A percentile compares a stretch with the other conserved stretches of the same genome.
phyloP scores from a whole-genome alignment of 2,797 vertebrate genomes.

The Lacerta viridis region DNA sequence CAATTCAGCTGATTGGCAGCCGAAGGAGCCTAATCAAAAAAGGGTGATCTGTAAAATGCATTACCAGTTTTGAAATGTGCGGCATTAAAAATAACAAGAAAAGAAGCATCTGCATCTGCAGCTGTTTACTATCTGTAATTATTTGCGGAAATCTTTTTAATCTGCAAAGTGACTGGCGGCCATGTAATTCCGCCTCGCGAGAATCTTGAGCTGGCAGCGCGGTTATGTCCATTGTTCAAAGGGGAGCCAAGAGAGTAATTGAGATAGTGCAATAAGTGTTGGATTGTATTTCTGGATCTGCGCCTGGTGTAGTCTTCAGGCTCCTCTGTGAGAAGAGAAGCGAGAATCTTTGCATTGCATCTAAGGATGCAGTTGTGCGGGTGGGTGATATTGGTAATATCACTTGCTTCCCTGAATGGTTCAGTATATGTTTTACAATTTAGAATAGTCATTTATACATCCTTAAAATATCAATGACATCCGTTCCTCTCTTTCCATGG shows the following conservation, averaged over 20 bases:
- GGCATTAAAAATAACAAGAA: slow-evolving; percentile 21
- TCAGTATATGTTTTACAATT: background rate
- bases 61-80: background rate
- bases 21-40: background rate
- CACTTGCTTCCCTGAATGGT: background rate
- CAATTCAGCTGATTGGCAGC: background rate
- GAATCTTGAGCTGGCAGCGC: background rate
- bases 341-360: background rate
- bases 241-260: background rate
- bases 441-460: too few relatives aligned
- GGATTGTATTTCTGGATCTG: background rate
- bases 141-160: slow-evolving; percentile 19
- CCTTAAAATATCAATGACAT: too few relatives aligned
- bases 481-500: too few relatives aligned
- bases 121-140: slow-evolving; percentile 2
- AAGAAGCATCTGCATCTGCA: background rate
- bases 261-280: background rate
- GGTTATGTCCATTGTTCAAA: background rate
- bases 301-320: background rate
- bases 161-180: slow-evolving; percentile 7
- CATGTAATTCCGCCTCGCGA: background rate
- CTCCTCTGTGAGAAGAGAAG: background rate
- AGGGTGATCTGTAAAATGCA: slow-evolving; percentile 3
- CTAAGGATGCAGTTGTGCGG: background rate
- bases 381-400: background rate